A percentile compares a stretch with the other conserved stretches of the same genome.
Evolutionary conservation across 2,888 invertebrate species (phyloP).

Genomic region (Physocephala rufipes): DNA sequence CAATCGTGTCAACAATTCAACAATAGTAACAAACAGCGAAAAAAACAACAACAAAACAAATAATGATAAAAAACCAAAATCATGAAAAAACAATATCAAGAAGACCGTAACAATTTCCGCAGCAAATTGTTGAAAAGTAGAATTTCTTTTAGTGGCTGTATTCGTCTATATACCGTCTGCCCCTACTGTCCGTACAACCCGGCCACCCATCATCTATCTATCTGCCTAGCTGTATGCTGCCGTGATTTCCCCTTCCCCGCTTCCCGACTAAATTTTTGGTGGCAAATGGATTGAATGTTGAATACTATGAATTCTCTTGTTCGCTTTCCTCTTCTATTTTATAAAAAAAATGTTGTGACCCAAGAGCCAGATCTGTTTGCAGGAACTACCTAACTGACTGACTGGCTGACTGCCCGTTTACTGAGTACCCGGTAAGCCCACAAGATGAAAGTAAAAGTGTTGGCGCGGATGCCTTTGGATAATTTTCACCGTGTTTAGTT

Average conservation of each 20-base stretch:
- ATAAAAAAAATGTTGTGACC: background rate
- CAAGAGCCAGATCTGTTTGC: constrained; percentile 12
- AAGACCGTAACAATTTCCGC: background rate
- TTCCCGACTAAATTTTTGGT: background rate
- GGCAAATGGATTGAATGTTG: background rate
- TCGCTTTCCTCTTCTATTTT: constrained; percentile 4
- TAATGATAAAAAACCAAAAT: too few species aligned
- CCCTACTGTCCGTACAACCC: too few species aligned
- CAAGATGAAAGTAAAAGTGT: constrained; percentile 54
- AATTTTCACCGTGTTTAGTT: background rate
- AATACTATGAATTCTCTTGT: too few species aligned
- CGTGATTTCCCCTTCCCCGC: background rate
- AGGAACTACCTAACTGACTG: background rate
- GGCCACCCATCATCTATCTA: too few species aligned
- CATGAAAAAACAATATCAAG: background rate
- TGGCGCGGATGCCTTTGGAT: constrained; percentile 34
- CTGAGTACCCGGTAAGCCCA: background rate
- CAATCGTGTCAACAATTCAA: too few species aligned
- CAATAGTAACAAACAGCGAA: too few species aligned
- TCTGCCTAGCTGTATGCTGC: too few species aligned
- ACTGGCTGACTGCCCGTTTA: background rate
- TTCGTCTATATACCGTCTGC: too few species aligned
- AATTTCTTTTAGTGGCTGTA: background rate
- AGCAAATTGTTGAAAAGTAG: constrained; percentile 28
- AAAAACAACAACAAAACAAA: too few species aligned